Base-by-base conservation (phyloP, 2,113 vertebrate species). In the Pao palembangensis region DNA sequence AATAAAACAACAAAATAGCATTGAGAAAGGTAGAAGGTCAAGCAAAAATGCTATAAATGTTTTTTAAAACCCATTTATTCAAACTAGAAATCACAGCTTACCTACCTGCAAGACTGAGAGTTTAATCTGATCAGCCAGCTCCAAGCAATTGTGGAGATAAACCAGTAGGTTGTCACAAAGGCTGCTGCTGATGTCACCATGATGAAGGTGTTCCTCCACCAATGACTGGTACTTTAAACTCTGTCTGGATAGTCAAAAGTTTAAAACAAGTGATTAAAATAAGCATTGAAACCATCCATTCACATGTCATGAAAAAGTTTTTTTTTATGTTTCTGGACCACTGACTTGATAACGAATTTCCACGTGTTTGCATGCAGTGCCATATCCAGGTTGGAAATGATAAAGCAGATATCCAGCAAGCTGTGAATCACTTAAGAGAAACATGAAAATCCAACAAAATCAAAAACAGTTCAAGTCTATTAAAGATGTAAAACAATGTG, bases 321-420 rank as follows among this genome's bases (percentile, higher is more conserved):
- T 28, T 28, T 28, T 28, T 28, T 6, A 44, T 41, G 8, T 23
- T 11, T 21, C 4, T 31, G 11, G 25, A 58, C 21, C 19, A 92
- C 94, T 87, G 88, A 98, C 97, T 95, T 98, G 87, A 99, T 93
- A 47, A 98, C 93, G 81, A 94, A 98, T 76, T 98, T 98, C 97
- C 96, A 99, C 0, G 95, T 96, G 71, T 98, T 98, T 58, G 96
- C 97, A 81, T 98, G 94, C 71, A 99, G 88, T 3, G 97, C 95
- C 1, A 98, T 91, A 78, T 99, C 97, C 90, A 99, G 92, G 48
- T 85, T 91, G 42, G 94, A 94, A 86, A 98, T 94, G 58, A 96
- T 73, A 19, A 91, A 90, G 85, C 95, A 98, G 59, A 98, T 94
- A 71, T 95, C 95, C 89, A 98, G 79, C 49, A 98, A 77, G 44